Conservation (phyloP, 2,113 vertebrate genomes). For the Aspiorhynchus laticeps region DNA sequence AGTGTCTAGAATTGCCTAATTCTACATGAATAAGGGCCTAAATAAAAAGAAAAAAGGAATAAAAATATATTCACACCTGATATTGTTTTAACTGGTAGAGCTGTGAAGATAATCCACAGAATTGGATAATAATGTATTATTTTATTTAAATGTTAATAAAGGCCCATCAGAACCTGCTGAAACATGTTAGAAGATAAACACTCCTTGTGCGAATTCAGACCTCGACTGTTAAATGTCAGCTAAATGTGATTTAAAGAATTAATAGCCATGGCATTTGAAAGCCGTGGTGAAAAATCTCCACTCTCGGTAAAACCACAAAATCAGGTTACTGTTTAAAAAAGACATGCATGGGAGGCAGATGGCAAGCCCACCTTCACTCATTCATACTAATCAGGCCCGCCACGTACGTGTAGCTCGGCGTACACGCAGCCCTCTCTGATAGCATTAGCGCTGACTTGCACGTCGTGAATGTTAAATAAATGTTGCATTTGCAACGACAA, state of each 20-base stretch:
- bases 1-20: neutral
- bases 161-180: slow-evolving; percentile 10
- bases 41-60: neutral
- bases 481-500: slow-evolving; percentile 64
- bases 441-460: slow-evolving; percentile 44
- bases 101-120: neutral
- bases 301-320: slow-evolving; percentile 19
- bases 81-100: neutral
- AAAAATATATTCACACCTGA: neutral
- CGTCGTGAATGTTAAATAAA: slow-evolving; percentile 61
- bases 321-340: slow-evolving; percentile 37
- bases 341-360: slow-evolving; percentile 32
- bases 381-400: slow-evolving; percentile 27
- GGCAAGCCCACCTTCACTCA: slow-evolving; percentile 21
- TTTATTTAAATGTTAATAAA: neutral
- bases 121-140: neutral
- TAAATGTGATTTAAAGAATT: slow-evolving; percentile 35
- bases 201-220: neutral
- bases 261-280: slow-evolving; percentile 43
- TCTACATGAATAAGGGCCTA: neutral
- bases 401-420: slow-evolving; percentile 5
- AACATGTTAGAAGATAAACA: slow-evolving; percentile 7
- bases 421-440: slow-evolving; percentile 26
- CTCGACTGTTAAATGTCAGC: neutral
- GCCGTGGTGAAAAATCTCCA: slow-evolving; percentile 17